phyloP scores from a whole-genome alignment of 2,113 vertebrate genomes.

The Strix aluco region DNA sequence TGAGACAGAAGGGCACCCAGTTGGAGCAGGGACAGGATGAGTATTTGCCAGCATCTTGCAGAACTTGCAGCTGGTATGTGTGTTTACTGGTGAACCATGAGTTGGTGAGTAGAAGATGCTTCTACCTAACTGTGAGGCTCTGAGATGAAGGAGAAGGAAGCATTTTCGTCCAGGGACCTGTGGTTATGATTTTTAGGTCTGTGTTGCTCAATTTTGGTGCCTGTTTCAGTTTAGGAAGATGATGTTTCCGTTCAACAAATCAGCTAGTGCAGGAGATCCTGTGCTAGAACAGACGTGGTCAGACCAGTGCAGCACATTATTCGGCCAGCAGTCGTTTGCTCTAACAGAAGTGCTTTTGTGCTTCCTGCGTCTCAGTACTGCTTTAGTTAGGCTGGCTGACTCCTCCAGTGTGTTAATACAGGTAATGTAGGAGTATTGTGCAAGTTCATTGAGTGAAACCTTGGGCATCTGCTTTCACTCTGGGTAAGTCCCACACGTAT shows the following conservation, averaged over 20 bases:
- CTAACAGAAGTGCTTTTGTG: neutral
- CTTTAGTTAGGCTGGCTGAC: neutral
- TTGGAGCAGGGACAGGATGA: neutral
- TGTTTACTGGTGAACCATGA: neutral
- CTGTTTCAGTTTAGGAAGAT: neutral
- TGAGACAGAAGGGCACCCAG: rapidly evolving
- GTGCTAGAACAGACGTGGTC: neutral
- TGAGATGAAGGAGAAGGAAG: neutral
- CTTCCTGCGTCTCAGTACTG: neutral
- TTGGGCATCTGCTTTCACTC: neutral
- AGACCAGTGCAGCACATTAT: neutral
- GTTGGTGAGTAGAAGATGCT: neutral
- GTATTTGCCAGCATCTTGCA: neutral
- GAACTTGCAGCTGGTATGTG: neutral
- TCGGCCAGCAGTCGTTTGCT: neutral
- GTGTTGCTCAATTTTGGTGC: rapidly evolving
- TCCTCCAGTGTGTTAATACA: neutral
- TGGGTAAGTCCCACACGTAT: neutral
- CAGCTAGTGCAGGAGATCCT: neutral
- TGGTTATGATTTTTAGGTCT: neutral
- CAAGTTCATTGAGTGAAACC: neutral
- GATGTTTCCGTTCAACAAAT: neutral
- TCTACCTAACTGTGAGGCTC: neutral
- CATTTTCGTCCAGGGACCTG: neutral
- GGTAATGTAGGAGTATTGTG: neutral